Evolutionary conservation across 2,888 invertebrate genomes (phyloP).

Genomic region (Serripes groenlandicus): DNA sequence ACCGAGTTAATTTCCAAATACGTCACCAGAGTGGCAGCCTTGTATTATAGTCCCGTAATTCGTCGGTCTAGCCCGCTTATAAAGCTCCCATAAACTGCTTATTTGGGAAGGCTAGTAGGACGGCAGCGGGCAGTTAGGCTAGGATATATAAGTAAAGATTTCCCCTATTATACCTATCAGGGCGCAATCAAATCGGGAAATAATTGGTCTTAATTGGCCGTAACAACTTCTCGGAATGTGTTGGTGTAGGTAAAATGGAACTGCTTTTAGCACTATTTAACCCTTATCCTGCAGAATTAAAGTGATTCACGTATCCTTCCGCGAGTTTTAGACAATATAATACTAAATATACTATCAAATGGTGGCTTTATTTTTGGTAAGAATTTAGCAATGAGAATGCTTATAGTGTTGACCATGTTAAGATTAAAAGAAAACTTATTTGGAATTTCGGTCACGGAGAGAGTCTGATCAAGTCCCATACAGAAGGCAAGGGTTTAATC

Average conservation of each 20-base stretch:
- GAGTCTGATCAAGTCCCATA: too few relatives aligned
- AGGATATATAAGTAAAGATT: neutral
- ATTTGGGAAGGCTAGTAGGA: neutral
- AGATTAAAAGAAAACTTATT: too few relatives aligned
- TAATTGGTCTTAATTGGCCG: constrained; percentile 5
- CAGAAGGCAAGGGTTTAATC: too few relatives aligned
- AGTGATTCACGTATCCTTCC: too few relatives aligned
- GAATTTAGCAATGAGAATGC: too few relatives aligned
- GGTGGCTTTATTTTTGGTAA: too few relatives aligned
- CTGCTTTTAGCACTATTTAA: neutral
- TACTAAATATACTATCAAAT: too few relatives aligned
- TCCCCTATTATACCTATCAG: constrained; percentile 5
- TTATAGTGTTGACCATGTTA: too few relatives aligned
- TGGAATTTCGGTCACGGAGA: too few relatives aligned
- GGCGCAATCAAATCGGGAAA: neutral
- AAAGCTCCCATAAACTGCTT: constrained; percentile 2
- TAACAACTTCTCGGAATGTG: constrained; percentile 7
- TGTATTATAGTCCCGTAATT: constrained; percentile 5
- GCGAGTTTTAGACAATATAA: too few relatives aligned
- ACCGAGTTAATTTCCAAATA: constrained; percentile 7
- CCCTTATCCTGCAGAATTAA: too few relatives aligned
- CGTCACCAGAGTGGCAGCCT: constrained; percentile 2
- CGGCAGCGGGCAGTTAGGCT: neutral
- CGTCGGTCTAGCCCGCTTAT: neutral
- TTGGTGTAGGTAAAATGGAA: constrained; percentile 14